phyloP scores from a whole-genome alignment of 1,140 invertebrate genomes.

The Euura lappo region DNA sequence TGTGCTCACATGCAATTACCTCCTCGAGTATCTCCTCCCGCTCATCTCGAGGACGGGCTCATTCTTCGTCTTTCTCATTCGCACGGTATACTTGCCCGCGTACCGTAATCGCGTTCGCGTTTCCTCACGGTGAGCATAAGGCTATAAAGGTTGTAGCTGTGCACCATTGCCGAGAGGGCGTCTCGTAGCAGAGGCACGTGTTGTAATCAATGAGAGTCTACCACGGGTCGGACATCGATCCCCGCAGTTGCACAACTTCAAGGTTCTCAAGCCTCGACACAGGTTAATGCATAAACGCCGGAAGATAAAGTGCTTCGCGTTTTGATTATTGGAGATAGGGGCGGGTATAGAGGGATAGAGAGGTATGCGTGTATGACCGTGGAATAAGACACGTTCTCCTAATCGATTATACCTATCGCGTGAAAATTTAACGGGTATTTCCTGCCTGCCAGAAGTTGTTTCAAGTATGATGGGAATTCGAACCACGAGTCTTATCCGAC shows the following conservation, averaged over 20 bases:
- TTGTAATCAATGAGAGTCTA: neutral
- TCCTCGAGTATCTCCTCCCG: neutral
- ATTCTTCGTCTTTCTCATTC: neutral
- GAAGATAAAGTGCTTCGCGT: neutral
- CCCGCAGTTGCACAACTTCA: neutral
- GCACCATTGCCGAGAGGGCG: neutral
- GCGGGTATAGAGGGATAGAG: no score
- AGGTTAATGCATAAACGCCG: slow-evolving; percentile 6
- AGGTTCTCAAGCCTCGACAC: neutral
- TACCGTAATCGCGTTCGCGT: neutral
- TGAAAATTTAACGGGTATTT: neutral
- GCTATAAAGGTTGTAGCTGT: neutral
- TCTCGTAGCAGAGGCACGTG: neutral
- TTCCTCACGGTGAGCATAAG: neutral
- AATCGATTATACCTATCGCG: neutral
- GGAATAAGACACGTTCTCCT: neutral
- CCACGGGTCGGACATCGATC: slow-evolving; percentile 1
- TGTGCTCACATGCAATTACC: slow-evolving; percentile 1
- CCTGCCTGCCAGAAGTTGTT: neutral
- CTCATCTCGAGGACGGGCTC: neutral
- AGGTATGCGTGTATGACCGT: neutral
- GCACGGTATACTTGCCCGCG: neutral
- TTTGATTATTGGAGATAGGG: neutral
- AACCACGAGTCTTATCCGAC: neutral
- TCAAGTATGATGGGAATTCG: neutral